Conservation (phyloP, 2,888 invertebrate genomes). For the Eupithecia tripunctaria region DNA sequence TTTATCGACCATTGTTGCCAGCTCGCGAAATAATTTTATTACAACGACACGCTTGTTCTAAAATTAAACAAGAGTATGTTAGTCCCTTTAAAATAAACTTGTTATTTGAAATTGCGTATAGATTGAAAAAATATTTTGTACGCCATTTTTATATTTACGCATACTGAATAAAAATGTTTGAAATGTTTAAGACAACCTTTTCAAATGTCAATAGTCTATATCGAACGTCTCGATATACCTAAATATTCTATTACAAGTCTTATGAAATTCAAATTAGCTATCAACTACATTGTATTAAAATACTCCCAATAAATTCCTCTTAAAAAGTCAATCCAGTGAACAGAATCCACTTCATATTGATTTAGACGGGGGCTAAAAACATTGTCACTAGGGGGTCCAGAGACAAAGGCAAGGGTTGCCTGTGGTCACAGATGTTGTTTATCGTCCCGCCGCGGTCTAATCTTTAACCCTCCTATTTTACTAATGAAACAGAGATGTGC, state of each 20-base stretch:
- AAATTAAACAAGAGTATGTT: constrained; percentile 15
- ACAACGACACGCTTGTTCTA: constrained; percentile 32
- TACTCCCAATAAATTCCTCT: constrained; percentile 8
- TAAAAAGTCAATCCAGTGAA: constrained; percentile 28
- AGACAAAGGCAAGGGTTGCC: constrained; percentile 57
- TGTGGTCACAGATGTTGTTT: constrained; percentile 80
- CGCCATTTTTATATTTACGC: too few relatives aligned
- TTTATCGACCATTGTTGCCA: constrained; percentile 70
- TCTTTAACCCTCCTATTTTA: constrained; percentile 57
- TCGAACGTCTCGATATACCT: too few relatives aligned
- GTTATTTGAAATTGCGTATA: constrained; percentile 1
- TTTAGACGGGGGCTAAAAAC: constrained; percentile 55
- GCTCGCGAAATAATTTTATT: constrained; percentile 49
- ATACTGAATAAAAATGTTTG: too few relatives aligned
- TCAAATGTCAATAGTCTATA: not conserved
- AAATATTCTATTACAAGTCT: not conserved
- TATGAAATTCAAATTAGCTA: constrained; percentile 1
- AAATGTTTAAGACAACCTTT: not conserved
- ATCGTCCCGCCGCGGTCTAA: constrained; percentile 67
- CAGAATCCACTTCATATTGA: constrained; percentile 44
- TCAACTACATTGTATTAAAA: not conserved
- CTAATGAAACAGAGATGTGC: constrained; percentile 32
- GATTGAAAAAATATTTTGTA: not conserved
- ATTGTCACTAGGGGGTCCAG: constrained; percentile 55
- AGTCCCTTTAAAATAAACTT: constrained; percentile 5